phyloP scores from a whole-genome alignment of 1,140 invertebrate species.

The Apis laboriosa region DNA sequence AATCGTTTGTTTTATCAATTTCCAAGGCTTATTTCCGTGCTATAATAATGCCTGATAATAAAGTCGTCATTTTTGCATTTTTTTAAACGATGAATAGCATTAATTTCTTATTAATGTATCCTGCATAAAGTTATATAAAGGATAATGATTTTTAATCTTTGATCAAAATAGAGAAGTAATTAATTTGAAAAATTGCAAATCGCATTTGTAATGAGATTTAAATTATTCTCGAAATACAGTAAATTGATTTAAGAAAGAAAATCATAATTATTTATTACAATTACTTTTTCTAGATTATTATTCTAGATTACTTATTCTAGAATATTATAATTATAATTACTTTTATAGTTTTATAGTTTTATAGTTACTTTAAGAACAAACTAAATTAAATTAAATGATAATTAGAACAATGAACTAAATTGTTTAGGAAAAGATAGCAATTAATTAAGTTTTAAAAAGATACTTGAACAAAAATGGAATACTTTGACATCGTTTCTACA shows the following conservation, averaged over 20 bases:
- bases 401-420: neutral
- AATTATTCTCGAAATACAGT: neutral
- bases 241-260: neutral
- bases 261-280: too few relatives aligned
- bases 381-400: slow-evolving; percentile 1
- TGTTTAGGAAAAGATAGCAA: neutral
- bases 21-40: slow-evolving; percentile 39
- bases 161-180: neutral
- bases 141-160: too few relatives aligned
- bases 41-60: slow-evolving; percentile 23
- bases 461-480: neutral
- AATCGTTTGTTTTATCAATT: slow-evolving; percentile 58
- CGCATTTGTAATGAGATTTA: neutral
- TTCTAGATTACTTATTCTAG: too few relatives aligned
- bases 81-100: neutral
- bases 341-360: too few relatives aligned
- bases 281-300: too few relatives aligned
- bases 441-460: slow-evolving; percentile 16
- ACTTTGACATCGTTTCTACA: neutral
- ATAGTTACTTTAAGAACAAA: neutral
- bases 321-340: too few relatives aligned
- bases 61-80: slow-evolving; percentile 19
- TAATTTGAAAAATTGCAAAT: neutral
- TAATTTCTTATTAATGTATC: too few relatives aligned
- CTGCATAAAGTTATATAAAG: too few relatives aligned